Evolutionary conservation across 2,113 vertebrate genomes (phyloP), one percentile per base, ranked within the genome.

Genomic region (Lutjanus erythropterus): DNA sequence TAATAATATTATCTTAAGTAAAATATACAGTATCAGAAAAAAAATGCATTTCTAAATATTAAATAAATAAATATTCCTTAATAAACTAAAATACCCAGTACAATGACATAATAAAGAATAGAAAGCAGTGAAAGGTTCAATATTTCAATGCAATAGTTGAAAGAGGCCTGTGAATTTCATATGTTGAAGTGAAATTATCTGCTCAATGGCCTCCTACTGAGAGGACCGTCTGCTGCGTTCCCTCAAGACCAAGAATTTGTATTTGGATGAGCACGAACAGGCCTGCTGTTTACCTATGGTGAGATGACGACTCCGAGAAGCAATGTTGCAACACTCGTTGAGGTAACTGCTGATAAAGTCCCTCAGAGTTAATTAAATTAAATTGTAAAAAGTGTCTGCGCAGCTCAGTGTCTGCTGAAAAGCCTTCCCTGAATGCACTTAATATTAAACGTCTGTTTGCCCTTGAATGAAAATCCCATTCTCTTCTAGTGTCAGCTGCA

Each of bases 391-490:
- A 71, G 25, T 27, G 37, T 80, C 56, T 76, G 25, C 18, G 21
- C 16, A 37, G 58, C 16, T 85, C 37, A 31, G 55, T 39, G 37
- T 69, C 50, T 78, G 60, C 70, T 64, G 46, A 68, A 78, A 81
- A 46, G 42, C 29, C 42, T 41, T 69, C 21, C 39, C 44, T 78
- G 14, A 75, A 81, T 50, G 23, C 35, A 75, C 16, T 75, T 52
- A 65, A 9, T 78, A 68, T 67, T 72, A 79, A 74, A 83, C 46
- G 49, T 77, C 33, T 70, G 60, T 74, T 84, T 82, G 71, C 52
- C 84, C 88, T 86, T 83, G 71, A 79, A 76, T 69, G 33, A 44
- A 85, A 84, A 37, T 71, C 21, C 2, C 42, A 10, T 60, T 71
- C 31, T 60, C 3, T 47, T 62, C 29, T 31, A 23, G 42, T 64